Base-by-base conservation (phyloP, 1,140 invertebrate genomes). In the Procambarus clarkii region DNA sequence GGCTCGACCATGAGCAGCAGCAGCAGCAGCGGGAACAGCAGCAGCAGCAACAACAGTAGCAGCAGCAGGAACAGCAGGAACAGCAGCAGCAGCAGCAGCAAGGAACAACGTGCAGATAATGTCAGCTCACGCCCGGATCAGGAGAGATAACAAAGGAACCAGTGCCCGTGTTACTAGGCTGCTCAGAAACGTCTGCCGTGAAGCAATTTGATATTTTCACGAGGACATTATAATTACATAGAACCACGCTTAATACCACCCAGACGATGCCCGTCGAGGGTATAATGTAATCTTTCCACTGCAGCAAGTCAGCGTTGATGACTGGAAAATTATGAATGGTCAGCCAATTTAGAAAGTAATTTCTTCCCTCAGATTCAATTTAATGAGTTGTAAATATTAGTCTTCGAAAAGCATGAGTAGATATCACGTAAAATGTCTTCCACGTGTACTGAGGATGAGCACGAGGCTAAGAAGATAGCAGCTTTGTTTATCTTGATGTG, bases 211-310 rank as follows among this genome's bases (percentile, higher is more conserved):
- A 74, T 74, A 21, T 74, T 74, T 74, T 74, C 69, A 24, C 7
- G n/a, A 74, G 69, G n/a, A 74, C 69, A 34, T 74, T 74, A 24
- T 74, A 74, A 74, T 74, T 74, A 34, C 11, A 74, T 24, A 74
- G n/a, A 74, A 11, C 13, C n/a, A 11, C 0, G n/a, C 69, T 21
- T 74, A n/a, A 74, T 34, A 7, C 69, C 11, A 24, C 13, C 21
- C n/a, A 34, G 24, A 4, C 69, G n/a, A 74, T 74, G n/a, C 18
- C 69, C 7, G 13, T 5, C 50, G n/a, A 34, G 11, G n/a, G 4
- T 74, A 74, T 74, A 34, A 74, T 24, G 69, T 34, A 74, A 0
- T 74, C 24, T 74, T 74, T 34, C n/a, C 69, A 24, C 11, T 74
- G 69, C 2, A 34, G n/a, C 21, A 24, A 21, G 5, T 74, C 69